These are phyloP conservation scores for Pachyseris speciosa DNA, from an alignment of 64 coral and sea anemone species.

Conservation along the genomic window DNA sequence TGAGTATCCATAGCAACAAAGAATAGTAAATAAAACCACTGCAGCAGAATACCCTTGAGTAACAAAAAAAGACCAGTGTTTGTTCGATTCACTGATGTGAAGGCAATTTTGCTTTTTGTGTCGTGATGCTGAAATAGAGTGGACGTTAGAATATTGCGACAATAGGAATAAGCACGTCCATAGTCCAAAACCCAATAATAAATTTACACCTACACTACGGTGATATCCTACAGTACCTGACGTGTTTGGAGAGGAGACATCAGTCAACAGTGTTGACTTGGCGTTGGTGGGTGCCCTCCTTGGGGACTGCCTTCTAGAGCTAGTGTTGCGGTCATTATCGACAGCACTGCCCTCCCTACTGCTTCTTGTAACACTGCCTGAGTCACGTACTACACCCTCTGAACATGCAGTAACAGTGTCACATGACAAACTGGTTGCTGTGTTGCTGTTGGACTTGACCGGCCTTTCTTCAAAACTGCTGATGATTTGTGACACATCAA, in stretches of 20 bases:
- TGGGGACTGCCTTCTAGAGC: background rate
- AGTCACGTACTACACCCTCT: background rate
- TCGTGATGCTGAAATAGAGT: too few species aligned
- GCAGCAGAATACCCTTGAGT: too few species aligned
- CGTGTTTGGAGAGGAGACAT: background rate
- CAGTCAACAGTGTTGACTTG: background rate
- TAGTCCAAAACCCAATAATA: too few species aligned
- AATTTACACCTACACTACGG: too few species aligned
- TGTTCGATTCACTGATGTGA: too few species aligned
- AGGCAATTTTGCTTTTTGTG: too few species aligned
- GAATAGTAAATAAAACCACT: too few species aligned
- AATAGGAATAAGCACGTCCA: too few species aligned
- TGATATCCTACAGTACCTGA: too few species aligned
- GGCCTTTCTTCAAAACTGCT: background rate
- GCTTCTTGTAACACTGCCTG: background rate
- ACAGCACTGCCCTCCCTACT: background rate
- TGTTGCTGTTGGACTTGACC: background rate
- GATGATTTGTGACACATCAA: conserved; percentile 24
- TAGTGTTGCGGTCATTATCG: background rate
- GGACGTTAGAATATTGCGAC: too few species aligned
- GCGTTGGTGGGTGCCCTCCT: background rate
- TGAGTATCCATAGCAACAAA: too few species aligned
- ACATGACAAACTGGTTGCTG: background rate
- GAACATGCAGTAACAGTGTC: background rate
- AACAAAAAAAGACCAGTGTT: too few species aligned